Evolutionary conservation across 2,888 invertebrate genomes (phyloP), one percentile per base, ranked within the genome.

Genomic region (Caenorhabditis parvicauda): DNA sequence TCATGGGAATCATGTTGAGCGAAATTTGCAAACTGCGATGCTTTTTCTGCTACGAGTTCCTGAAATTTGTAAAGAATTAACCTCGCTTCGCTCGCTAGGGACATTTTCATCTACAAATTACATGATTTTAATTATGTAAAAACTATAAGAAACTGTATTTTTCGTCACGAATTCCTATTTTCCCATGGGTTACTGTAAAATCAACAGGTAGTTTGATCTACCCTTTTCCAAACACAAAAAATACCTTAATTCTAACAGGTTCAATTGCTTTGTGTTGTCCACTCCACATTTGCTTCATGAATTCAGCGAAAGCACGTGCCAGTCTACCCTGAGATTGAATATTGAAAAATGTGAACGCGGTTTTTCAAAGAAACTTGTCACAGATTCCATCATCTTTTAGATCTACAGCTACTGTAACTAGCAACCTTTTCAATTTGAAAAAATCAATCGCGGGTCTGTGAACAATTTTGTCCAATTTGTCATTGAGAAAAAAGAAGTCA

Each of bases 1-100:
- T 86, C 85, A 73, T 85, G 85, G 3, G 85, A 84, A 74, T 86
- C 86, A 69, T 86, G 86, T 68, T 86, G 85, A 38, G 83, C 83
- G 76, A 82, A 85, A 14, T 85, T 85, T 28, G 82, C 82, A 67
- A 86, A 86, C 77, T 85, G 84, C 28, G 81, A 82, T 12, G 83
- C 83, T 72, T 85, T 85, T 72, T 81, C 79, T 2, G 83, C 82
- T 25, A 85, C 82, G 42, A 85, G 73, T 60, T 80, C 81, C 82
- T 83, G 62, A 22, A 54, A 48, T 1, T n/a, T n/a, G n/a, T n/a
- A n/a, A n/a, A n/a, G n/a, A n/a, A n/a, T n/a, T n/a, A n/a, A 2
- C 7, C 17, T 4, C 35, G 19, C 28, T 17, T 7, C 19, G 27
- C 32, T 7, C 6, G 9, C 9, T 21, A 14, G 7, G 24, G 19